phyloP scores from a whole-genome alignment of 2,797 vertebrate genomes.

The Gorsachius magnificus region DNA sequence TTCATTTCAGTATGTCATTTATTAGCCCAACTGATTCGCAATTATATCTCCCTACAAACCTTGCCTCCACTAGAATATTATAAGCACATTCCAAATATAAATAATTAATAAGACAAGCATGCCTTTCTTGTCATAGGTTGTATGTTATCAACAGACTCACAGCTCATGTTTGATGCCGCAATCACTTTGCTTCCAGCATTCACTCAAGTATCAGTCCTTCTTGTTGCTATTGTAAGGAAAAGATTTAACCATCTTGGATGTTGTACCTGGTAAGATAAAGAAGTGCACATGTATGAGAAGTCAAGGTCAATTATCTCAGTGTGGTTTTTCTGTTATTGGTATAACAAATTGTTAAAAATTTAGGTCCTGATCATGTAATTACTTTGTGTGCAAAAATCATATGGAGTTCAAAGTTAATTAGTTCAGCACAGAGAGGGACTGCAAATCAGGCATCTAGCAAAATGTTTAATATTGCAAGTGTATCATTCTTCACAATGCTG shows the following conservation, averaged over 20 bases:
- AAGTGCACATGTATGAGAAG: not conserved
- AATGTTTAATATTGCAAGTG: slow-evolving; percentile 52
- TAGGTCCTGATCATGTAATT: slow-evolving; percentile 19
- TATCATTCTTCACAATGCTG: slow-evolving; percentile 22
- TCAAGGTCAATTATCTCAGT: slow-evolving; percentile 38
- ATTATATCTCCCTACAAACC: not conserved
- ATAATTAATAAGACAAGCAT: slow-evolving; percentile 44
- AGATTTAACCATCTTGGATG: not conserved
- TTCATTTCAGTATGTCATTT: not conserved
- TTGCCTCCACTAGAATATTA: not conserved
- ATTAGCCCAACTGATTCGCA: slow-evolving; percentile 7
- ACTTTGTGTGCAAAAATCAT: slow-evolving; percentile 22
- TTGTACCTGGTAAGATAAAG: not conserved
- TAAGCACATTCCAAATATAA: slow-evolving; percentile 23
- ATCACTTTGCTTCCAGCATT: slow-evolving; percentile 4
- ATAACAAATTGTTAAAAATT: slow-evolving; percentile 23
- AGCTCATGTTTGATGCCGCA: not conserved
- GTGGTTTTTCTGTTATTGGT: not conserved
- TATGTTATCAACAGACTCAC: not conserved
- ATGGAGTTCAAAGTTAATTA: slow-evolving; percentile 36
- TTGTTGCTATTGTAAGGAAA: not conserved
- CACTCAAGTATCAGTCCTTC: not conserved
- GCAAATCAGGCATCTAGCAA: slow-evolving; percentile 14
- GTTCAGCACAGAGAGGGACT: not conserved
- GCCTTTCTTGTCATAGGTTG: not conserved